phyloP scores from a whole-genome alignment of 35 echinoderm and acorn worm genomes.

The Heliocidaris tuberculata region DNA sequence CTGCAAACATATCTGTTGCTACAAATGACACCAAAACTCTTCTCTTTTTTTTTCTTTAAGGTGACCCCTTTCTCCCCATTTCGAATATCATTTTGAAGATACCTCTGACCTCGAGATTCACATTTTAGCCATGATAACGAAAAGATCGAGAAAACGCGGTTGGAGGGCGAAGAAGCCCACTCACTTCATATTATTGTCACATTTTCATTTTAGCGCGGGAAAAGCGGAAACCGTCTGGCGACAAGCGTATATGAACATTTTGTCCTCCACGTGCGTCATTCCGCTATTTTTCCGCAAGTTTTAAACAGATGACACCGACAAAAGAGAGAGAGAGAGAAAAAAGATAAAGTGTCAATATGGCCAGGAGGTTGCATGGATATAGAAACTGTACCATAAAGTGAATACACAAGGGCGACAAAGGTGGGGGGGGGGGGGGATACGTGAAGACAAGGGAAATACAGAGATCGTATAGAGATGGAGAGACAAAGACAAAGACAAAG shows the following conservation, averaged over 20 bases:
- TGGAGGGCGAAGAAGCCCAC: background rate
- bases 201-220: background rate
- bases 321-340: background rate
- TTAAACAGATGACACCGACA: background rate
- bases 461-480: background rate
- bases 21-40: too few relatives aligned
- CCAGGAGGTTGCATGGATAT: background rate
- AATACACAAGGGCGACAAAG: background rate
- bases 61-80: background rate
- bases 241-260: background rate
- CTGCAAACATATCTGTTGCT: too few relatives aligned
- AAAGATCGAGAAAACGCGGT: background rate
- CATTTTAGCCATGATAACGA: background rate
- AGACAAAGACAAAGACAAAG: background rate
- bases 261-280: background rate
- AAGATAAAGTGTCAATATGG: background rate
- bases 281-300: background rate
- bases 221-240: constrained; percentile 7
- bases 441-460: background rate
- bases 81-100: background rate
- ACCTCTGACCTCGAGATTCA: background rate
- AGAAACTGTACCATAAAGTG: background rate
- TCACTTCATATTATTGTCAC: background rate
- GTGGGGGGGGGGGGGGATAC: background rate
- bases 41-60: too few relatives aligned